Base-by-base conservation (phyloP, 2,888 invertebrate species). In the Anagyrus pseudococci region DNA sequence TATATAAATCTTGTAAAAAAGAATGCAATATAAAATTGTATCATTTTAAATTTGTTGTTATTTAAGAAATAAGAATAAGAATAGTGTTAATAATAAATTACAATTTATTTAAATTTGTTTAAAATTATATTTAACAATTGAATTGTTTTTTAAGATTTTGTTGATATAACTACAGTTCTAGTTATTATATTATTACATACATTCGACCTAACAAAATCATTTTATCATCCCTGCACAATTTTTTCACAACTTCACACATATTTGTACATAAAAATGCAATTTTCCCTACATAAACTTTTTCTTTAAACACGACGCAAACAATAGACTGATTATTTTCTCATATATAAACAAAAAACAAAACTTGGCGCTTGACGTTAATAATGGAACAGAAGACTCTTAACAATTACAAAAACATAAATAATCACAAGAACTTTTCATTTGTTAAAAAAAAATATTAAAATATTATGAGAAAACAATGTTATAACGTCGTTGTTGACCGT, bases 41-140 rank as follows among this genome's bases (percentile, higher is more conserved):
- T 62, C 65, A 61, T 66, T 66, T 63, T 58, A 44, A 60, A 64
- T 20, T 52, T 62, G 40, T 65, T 61, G 58, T 67, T 62, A 56
- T 57, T 41, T 37, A 46, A 59, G 29, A 59, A 63, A 58, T 44
- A 44, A 63, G 40, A 63, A 58, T 44, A 44, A 63, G 40, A 54
- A 60, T 46, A 54, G 44, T 48, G 59, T 58, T 72, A 70, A 72
- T 77, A 79, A 80, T 79, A 80, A 80, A 79, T 80, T 79, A 78
- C 73, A 73, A 73, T 80, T 78, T 78, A 77, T 77, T 77, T 73
- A 68, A 69, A 68, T 72, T 69, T 59, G 57, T 71, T 76, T 74
- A 72, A 75, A 78, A 77, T 71, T 69, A 77, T 76, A 73, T 74
- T 66, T 73, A 77, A 79, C 77, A 78, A 77, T 77, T 73, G 69